These are phyloP conservation scores for Drosophila melanica DNA, from an alignment of 1,140 invertebrate species.

Conservation along the genomic window DNA sequence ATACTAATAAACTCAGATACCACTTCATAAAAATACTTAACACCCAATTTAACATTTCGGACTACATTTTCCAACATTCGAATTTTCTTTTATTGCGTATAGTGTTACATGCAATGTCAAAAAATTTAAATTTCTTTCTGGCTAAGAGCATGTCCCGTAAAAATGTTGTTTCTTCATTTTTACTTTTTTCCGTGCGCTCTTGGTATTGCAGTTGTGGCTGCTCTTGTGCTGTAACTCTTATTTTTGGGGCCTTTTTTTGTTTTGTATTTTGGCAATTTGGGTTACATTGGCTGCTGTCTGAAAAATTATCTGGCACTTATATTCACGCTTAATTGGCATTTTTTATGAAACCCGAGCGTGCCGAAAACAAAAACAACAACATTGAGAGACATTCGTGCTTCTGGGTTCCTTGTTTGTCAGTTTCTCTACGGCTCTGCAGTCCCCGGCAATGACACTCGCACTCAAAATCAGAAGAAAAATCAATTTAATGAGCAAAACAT, in stretches of 20 bases:
- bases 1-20: background rate
- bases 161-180: constrained; percentile 40
- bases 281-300: constrained; percentile 79
- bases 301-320: constrained; percentile 84
- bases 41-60: background rate
- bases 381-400: constrained; percentile 64
- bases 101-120: constrained; percentile 15
- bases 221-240: constrained; percentile 61
- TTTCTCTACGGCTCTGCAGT: constrained; percentile 18
- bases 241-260: constrained; percentile 34
- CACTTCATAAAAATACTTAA: background rate
- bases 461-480: constrained; percentile 81
- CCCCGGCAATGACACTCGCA: constrained; percentile 79
- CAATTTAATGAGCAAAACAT: constrained; percentile 83
- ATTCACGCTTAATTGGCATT: constrained; percentile 84
- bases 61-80: background rate
- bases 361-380: constrained; percentile 56
- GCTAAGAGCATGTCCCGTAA: constrained; percentile 24
- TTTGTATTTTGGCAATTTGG: constrained; percentile 75
- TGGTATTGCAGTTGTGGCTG: constrained; percentile 20
- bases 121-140: constrained; percentile 13
- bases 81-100: background rate
- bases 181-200: constrained; percentile 22
- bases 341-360: constrained; percentile 80
- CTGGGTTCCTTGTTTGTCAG: constrained; percentile 53